These are phyloP conservation scores for Mythimna lalbum DNA, from an alignment of 2,888 invertebrate genomes.

Conservation along the genomic window DNA sequence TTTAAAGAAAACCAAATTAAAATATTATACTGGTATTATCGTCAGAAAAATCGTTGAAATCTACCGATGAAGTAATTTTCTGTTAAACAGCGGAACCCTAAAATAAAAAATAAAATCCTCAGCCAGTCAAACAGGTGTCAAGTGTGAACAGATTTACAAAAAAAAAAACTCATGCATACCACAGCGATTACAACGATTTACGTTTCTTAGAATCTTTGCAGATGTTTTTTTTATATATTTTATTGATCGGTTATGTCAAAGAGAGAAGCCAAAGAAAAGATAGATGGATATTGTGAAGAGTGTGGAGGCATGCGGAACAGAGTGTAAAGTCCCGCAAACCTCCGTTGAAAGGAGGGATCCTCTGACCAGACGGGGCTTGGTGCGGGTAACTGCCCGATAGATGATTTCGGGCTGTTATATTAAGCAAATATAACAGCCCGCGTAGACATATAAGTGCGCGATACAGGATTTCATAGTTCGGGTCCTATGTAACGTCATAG, in stretches of 20 bases:
- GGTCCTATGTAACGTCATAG: too few species aligned
- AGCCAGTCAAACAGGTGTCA: conserved; percentile 61
- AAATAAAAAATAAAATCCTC: conserved; percentile 29
- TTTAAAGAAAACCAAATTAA: too few species aligned
- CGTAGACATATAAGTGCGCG: too few species aligned
- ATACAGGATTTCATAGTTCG: too few species aligned
- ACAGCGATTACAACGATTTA: conserved; percentile 33
- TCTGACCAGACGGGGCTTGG: too few species aligned
- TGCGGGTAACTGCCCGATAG: too few species aligned
- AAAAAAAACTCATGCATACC: conserved; percentile 34
- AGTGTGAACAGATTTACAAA: conserved; percentile 45
- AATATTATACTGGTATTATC: not conserved
- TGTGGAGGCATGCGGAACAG: too few species aligned
- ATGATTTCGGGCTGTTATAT: too few species aligned
- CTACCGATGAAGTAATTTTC: not conserved
- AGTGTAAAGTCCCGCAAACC: too few species aligned
- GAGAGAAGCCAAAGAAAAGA: not conserved
- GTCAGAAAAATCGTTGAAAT: not conserved
- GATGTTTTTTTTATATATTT: conserved; percentile 23
- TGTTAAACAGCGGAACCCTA: conserved; percentile 23
- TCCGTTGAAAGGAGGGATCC: too few species aligned
- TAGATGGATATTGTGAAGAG: too few species aligned
- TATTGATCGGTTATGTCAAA: conserved; percentile 30
- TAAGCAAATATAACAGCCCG: too few species aligned
- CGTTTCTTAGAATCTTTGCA: conserved; percentile 32